phyloP scores from a whole-genome alignment of 2,888 invertebrate genomes.

The Limnephilus marmoratus region DNA sequence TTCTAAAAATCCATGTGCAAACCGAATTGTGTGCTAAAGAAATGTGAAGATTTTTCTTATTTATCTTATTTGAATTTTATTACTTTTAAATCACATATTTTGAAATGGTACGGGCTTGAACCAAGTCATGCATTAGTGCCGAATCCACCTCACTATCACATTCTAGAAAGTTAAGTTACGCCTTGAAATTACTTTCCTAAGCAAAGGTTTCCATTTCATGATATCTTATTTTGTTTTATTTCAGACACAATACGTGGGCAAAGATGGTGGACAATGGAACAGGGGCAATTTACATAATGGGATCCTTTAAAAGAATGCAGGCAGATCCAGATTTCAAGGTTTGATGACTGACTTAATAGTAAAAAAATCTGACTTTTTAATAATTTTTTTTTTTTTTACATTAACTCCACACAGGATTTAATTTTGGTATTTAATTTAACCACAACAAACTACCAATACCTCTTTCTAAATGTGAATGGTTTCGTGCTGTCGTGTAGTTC shows the following conservation, averaged over 20 bases:
- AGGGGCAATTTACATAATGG: constrained; percentile 88
- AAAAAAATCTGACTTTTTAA: background rate
- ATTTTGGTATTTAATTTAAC: background rate
- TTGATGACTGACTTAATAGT: constrained; percentile 57
- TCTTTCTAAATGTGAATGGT: too few species aligned
- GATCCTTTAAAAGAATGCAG: constrained; percentile 85
- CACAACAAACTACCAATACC: background rate
- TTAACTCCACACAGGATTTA: too few species aligned
- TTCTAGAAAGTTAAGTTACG: background rate
- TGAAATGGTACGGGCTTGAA: too few species aligned
- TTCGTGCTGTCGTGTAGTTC: too few species aligned
- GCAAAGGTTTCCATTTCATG: background rate
- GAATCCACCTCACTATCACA: too few species aligned
- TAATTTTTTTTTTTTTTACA: background rate
- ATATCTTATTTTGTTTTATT: constrained; percentile 32
- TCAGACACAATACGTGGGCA: constrained; percentile 85
- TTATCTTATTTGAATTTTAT: too few species aligned
- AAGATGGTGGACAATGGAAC: constrained; percentile 88
- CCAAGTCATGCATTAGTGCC: too few species aligned
- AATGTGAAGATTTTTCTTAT: too few species aligned
- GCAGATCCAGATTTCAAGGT: constrained; percentile 88
- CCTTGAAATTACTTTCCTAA: background rate
- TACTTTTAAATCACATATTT: too few species aligned
- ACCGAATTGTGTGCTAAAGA: too few species aligned
- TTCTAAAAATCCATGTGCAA: too few species aligned